phyloP scores from a whole-genome alignment of 1,140 invertebrate genomes.

The Danaus melanippus region DNA sequence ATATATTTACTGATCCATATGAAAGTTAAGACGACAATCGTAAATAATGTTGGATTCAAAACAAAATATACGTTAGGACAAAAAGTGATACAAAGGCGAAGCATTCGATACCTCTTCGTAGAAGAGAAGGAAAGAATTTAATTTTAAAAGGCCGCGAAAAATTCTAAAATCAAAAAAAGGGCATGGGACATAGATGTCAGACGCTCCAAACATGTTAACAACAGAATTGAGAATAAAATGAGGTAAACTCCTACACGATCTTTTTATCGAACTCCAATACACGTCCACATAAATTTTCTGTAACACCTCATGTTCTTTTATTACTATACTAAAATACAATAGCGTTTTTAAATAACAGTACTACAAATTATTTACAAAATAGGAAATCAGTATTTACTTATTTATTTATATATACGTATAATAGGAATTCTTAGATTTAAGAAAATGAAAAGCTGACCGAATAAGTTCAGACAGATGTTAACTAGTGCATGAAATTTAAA shows the following conservation, averaged over 20 bases:
- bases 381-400: too few relatives aligned
- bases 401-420: background rate
- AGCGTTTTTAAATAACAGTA: too few relatives aligned
- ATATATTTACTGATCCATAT: slow-evolving; percentile 20
- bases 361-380: too few relatives aligned
- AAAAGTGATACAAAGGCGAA: slow-evolving; percentile 71
- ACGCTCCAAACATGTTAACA: slow-evolving; percentile 40
- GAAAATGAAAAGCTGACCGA: slow-evolving; percentile 11
- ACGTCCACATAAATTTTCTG: slow-evolving; percentile 4
- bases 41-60: slow-evolving; percentile 61
- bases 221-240: slow-evolving; percentile 34
- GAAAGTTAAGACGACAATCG: slow-evolving; percentile 37
- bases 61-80: slow-evolving; percentile 55
- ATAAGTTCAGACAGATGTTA: slow-evolving; percentile 46
- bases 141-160: slow-evolving; percentile 64
- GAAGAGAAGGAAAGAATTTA: slow-evolving; percentile 67
- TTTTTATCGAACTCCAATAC: slow-evolving; percentile 2
- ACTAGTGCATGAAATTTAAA: slow-evolving; percentile 58
- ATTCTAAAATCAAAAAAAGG: slow-evolving; percentile 56
- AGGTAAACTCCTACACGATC: slow-evolving; percentile 7
- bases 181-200: slow-evolving; percentile 44
- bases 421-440: background rate
- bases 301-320: background rate
- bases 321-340: too few relatives aligned
- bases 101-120: slow-evolving; percentile 69